Base-by-base conservation (phyloP, 1,140 invertebrate genomes). In the Leptopilina boulardi region DNA sequence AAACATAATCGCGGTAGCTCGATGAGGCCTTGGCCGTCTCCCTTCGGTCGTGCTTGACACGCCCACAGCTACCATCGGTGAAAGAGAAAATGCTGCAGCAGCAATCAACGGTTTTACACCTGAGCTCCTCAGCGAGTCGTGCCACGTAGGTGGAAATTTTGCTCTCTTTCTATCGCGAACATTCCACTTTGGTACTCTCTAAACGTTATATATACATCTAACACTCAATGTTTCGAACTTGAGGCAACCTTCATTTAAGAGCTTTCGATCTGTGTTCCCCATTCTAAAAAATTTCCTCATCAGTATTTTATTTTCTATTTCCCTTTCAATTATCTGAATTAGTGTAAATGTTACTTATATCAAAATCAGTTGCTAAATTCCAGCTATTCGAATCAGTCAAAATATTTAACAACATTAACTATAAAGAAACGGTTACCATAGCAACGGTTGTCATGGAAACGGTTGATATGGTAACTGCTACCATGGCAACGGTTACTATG, bases 71-170 rank as follows among this genome's bases (percentile, higher is more conserved):
- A 85, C 87, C 87, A 87, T 85, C 87, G 78, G 84, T 83, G 81
- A 81, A 85, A 86, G 86, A 88, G 87, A 88, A 88, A 87, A 87
- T 87, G 85, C 82, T 86, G 80, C 82, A 79, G 78, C 86, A 80
- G 87, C 86, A 88, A 88, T 88, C 87, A 88, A 88, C 87, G 83
- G 86, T 88, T 88, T 88, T 88, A 88, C 87, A 87, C 87, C 87
- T 86, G 85, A 87, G 86, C 85, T 86, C 86, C 83, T 83, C 82
- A 74, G 77, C 47, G 18, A 51, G 47, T 18, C n/a, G 15, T 51
- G 47, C 47, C 76, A 83, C 30, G 77, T 83, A 78, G 74, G 82
- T 79, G 19, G 73, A 30, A 73, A 66, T 83, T 78, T 85, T 82
- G 54, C 54, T 82, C 80, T 78, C 56, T 74, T 47, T 73, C 75